phyloP scores from a whole-genome alignment of 2,113 vertebrate genomes.

The Pholis gunnellus region DNA sequence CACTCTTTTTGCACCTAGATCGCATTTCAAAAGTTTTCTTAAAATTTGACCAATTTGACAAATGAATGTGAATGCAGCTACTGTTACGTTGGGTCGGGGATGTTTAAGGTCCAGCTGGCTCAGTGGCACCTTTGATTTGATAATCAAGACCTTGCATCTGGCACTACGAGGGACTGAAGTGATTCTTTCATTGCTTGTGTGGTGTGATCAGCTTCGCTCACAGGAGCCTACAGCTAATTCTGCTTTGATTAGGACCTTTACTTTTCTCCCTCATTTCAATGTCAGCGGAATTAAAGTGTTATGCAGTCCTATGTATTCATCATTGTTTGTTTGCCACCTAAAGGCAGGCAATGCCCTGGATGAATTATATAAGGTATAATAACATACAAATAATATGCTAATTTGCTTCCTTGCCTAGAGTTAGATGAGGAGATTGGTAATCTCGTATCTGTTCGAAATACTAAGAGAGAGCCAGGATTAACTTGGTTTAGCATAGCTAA shows the following conservation, averaged over 20 bases:
- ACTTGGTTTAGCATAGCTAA: not conserved
- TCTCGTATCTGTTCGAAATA: not conserved
- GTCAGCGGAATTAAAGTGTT: slow-evolving; percentile 11
- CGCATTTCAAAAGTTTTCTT: not conserved
- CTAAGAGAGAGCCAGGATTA: not conserved
- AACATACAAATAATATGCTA: not conserved
- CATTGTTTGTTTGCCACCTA: slow-evolving; percentile 1
- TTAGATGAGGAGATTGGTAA: slow-evolving; percentile 16
- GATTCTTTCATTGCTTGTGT: not conserved
- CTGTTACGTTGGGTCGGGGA: not conserved
- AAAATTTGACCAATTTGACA: not conserved
- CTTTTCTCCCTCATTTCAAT: slow-evolving; percentile 13
- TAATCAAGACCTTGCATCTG: slow-evolving; percentile 49
- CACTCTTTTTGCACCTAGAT: too few species aligned
- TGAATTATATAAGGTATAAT: slow-evolving; percentile 19
- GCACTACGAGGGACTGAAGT: not conserved
- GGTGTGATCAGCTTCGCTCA: slow-evolving; percentile 9
- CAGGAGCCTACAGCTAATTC: slow-evolving; percentile 8
- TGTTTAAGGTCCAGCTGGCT: slow-evolving; percentile 45
- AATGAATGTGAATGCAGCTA: not conserved
- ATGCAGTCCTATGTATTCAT: not conserved
- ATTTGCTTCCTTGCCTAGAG: not conserved
- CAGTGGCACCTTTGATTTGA: slow-evolving; percentile 6
- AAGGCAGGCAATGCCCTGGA: slow-evolving; percentile 8
- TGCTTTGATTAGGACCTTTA: slow-evolving; percentile 17